Evolutionary conservation across 1,140 invertebrate genomes (phyloP), one percentile per base, ranked within the genome.

Genomic region (Apis cerana): DNA sequence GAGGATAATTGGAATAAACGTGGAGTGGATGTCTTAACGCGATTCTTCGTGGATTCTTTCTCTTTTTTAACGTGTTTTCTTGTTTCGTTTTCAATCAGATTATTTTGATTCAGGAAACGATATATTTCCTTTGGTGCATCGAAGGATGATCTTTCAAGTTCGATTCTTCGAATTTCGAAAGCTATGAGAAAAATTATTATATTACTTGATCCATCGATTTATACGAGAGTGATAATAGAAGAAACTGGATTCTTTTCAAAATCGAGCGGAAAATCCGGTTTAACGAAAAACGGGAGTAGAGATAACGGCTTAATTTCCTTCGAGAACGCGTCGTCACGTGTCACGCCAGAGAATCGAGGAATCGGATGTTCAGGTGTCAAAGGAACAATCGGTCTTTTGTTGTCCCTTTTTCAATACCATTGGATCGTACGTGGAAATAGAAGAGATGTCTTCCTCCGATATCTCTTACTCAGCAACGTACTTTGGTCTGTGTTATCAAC

Each of bases 351-450:
- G 27, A 0, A 48, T 11, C 19, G 43, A 11, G 19, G 43, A 77
- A 77, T 59, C 64, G 56, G 64, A 62, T 78, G 75, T 78, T 59
- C 80, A 50, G 50, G 56, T 56, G 80, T 78, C 65, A 87, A 80
- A 87, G 75, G 81, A 61, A 86, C 80, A 86, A 87, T 86, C 80
- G 81, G 33, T 61, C 80, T 52, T 75, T 82, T 74, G 85, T 85
- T 75, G 85, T 84, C 70, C 68, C 69, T 50, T 52, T 67, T 21
- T 70, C 80, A 75, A 77, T 80, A 83, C 59, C 50, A 64, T 33
- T 62, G 80, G 64, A 80, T 79, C 48, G 76, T 3, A 78, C 50
- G 65, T 56, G 48, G 43, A 68, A 80, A 87, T 75, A 61, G 58
- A 69, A 27, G 81, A 65, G 62, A 58, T 72, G 82, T 69, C 54